Percentiles rank a stretch among this genome's conserved stretches.
These are phyloP conservation scores for Drosophila nigrodunni DNA, from an alignment of 1,140 invertebrate genomes.

Conservation along the genomic window DNA sequence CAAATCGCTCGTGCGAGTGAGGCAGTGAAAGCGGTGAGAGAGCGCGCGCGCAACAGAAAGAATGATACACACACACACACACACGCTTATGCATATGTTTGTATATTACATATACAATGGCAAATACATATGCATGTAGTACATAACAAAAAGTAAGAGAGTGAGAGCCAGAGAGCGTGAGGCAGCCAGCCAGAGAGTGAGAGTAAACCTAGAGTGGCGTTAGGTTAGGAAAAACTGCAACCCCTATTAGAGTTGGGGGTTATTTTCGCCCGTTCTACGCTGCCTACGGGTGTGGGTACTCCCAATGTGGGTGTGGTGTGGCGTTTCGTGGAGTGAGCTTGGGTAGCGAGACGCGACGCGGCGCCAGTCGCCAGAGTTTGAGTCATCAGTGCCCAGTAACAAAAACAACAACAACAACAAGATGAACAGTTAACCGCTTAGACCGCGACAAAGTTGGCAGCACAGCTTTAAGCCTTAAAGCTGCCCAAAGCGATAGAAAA, in stretches of 20 bases:
- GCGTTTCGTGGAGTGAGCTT: conserved; percentile 21
- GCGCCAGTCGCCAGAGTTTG: conserved; percentile 75
- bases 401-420: conserved; percentile 39
- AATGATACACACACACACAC: conserved; percentile 3
- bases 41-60: conserved; percentile 67
- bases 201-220: conserved; percentile 32
- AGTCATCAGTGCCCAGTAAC: conserved; percentile 64
- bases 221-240: conserved; percentile 69
- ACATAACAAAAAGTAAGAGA: conserved; percentile 19
- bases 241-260: conserved; percentile 78
- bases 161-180: conserved; percentile 29
- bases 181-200: conserved; percentile 32
- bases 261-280: conserved; percentile 46
- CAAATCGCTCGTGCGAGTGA: conserved; percentile 45
- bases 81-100: not conserved
- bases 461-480: conserved; percentile 72
- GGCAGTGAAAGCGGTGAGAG: conserved; percentile 75
- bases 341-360: conserved; percentile 41
- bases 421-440: conserved; percentile 16
- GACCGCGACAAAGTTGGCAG: conserved; percentile 33
- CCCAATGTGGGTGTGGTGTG: conserved; percentile 27
- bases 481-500: conserved; percentile 44
- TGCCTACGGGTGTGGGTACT: conserved; percentile 20
- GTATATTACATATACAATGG: conserved; percentile 1
- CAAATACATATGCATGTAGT: conserved; percentile 5